Evolutionary conservation across 1,140 invertebrate species (phyloP).

Genomic region (Trichogramma pretiosum): DNA sequence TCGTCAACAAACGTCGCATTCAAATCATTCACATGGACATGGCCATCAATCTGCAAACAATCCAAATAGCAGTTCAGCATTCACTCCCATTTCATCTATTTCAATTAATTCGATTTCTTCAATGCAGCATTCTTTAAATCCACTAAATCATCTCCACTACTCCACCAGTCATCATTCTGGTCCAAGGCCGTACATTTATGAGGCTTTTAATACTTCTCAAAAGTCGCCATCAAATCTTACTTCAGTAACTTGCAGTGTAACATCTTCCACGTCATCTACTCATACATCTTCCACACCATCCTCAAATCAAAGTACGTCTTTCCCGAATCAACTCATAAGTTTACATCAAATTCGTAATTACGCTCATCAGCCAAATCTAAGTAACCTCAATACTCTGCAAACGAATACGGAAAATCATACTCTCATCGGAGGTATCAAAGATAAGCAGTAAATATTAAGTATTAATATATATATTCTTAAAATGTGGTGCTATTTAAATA

Average conservation of each 20-base stretch:
- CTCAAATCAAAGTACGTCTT: slow-evolving; percentile 55
- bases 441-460: slow-evolving; percentile 21
- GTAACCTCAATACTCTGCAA: slow-evolving; percentile 38
- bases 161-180: slow-evolving; percentile 53
- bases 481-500: too few relatives aligned
- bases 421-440: slow-evolving; percentile 39
- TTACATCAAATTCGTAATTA: slow-evolving; percentile 95
- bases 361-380: slow-evolving; percentile 75
- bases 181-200: slow-evolving; percentile 82
- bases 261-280: slow-evolving; percentile 47
- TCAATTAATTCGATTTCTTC: slow-evolving; percentile 53
- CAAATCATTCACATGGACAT: slow-evolving; percentile 19
- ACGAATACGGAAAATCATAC: slow-evolving; percentile 41
- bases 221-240: slow-evolving; percentile 37
- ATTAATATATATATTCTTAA: too few relatives aligned
- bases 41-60: too few relatives aligned
- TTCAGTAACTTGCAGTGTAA: slow-evolving; percentile 29
- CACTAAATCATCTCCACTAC: slow-evolving; percentile 56
- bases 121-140: slow-evolving; percentile 50
- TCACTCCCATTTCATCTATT: slow-evolving; percentile 80
- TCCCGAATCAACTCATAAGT: slow-evolving; percentile 91
- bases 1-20: slow-evolving; percentile 41
- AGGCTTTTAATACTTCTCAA: slow-evolving; percentile 73
- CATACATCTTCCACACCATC: too few relatives aligned
- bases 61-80: slow-evolving; percentile 67